Base-by-base conservation (phyloP, 2,888 invertebrate species). In the Caenorhabditis virilis region DNA sequence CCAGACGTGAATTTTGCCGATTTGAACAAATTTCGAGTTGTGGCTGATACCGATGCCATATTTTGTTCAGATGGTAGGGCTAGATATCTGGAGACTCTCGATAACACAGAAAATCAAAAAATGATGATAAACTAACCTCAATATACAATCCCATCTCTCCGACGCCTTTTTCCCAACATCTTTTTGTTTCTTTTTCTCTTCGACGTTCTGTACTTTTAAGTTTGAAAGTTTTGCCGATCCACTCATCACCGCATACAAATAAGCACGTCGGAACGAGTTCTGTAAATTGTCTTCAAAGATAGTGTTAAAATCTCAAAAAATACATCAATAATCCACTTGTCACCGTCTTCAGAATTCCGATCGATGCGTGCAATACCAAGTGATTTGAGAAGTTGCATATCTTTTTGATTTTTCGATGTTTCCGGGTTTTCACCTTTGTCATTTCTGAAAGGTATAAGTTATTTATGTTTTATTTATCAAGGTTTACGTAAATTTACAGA, bases 1-100 rank as follows among this genome's bases (percentile, higher is more conserved):
- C 48, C 69, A 84, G 90, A 91, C 92, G 95, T 95, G 25, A 97
- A 89, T 9, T 92, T 92, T 13, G 95, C 93, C 84, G 93, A 91
- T 26, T 93, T 86, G 71, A 98, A 87, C 69, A 97, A 92, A 74
- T 92, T 86, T 1, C 93, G 92, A n/a, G 95, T 94, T 85, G 95
- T 95, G 57, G 74, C 72, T 47, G 84, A 85, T 26, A 86, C 84
- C 7, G 66, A 57, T 11, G 39, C 33, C 7, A 57, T 60, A 49
- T 68, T 78, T 27, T 74, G 61, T 18, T 77, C 77, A 15, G 72
- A 74, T 4, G 82, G 79, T 15, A 80, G 62, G 11, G 82, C 80
- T 27, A 82, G 66, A 59, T 82, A 82, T 50, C 79, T 74, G 47
- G 70, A 57, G 26, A 22, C 15, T 23, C 27, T 56, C 42, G 16